A percentile compares a stretch with the other conserved stretches of the same genome.
phyloP scores from a whole-genome alignment of 2,113 vertebrate genomes.

The Lasiurus borealis region DNA sequence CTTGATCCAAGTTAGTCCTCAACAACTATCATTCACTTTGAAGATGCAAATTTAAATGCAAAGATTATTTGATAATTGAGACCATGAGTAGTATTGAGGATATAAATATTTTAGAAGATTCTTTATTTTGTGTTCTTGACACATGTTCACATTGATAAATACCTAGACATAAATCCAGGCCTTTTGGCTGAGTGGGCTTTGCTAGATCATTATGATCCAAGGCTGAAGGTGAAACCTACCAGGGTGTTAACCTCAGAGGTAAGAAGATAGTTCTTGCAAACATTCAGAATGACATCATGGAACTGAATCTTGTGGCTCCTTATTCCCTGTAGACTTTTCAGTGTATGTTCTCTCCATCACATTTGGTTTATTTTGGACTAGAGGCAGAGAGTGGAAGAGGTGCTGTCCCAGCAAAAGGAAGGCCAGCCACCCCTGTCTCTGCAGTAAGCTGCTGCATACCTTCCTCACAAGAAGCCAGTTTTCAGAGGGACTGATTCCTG shows the following conservation, averaged over 20 bases:
- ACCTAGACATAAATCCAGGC: background rate
- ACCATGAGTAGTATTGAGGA: background rate
- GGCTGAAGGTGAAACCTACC: background rate
- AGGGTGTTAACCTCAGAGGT: background rate
- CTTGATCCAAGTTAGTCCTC: background rate
- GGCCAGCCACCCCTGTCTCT: background rate
- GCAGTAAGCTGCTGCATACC: background rate
- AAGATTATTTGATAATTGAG: background rate
- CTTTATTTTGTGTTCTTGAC: no score
- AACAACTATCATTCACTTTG: background rate
- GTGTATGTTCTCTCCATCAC: background rate
- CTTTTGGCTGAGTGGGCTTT: background rate
- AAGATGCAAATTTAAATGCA: background rate
- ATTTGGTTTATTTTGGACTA: background rate
- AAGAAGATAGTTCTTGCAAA: background rate
- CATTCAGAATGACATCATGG: background rate
- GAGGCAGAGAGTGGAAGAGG: background rate
- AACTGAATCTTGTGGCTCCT: background rate
- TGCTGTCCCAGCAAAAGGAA: fast-evolving
- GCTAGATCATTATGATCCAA: background rate
- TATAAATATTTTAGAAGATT: background rate
- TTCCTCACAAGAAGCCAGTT: background rate
- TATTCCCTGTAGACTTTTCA: background rate
- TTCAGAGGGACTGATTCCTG: background rate
- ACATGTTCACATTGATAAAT: background rate